phyloP scores from a whole-genome alignment of 2,888 invertebrate genomes.

The Pterobdella sp. region DNA sequence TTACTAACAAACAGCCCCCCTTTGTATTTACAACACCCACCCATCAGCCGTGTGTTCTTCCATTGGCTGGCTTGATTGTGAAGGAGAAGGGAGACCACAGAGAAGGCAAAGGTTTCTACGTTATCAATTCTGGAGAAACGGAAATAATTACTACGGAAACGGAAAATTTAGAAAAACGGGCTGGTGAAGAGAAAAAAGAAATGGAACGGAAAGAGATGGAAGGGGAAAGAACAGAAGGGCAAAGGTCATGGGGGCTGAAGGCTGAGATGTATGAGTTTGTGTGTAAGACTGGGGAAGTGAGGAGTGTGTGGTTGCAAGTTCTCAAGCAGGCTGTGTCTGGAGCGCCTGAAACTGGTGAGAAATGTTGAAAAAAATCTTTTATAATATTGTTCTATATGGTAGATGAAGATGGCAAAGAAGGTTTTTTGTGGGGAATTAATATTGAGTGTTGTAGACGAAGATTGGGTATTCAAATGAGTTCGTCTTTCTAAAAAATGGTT shows the following conservation, averaged over 20 bases:
- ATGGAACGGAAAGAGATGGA: neutral
- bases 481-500: no score
- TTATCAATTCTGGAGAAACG: constrained; percentile 72
- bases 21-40: no score
- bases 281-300: constrained; percentile 75
- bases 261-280: constrained; percentile 87
- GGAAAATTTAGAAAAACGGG: neutral
- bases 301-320: constrained; percentile 78
- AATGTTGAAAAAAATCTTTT: neutral
- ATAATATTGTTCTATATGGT: no score
- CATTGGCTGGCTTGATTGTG: constrained; percentile 79
- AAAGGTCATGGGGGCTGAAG: neutral
- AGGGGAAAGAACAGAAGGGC: neutral
- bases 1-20: no score
- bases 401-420: no score
- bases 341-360: neutral
- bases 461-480: no score
- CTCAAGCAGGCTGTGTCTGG: constrained; percentile 56
- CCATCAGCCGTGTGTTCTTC: constrained; percentile 76
- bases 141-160: neutral
- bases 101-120: constrained; percentile 77
- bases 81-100: constrained; percentile 82
- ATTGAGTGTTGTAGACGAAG: no score
- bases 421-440: no score
- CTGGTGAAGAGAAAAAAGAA: neutral